Base-by-base conservation (phyloP, 2,113 vertebrate species). In the Pelodiscus sinensis region DNA sequence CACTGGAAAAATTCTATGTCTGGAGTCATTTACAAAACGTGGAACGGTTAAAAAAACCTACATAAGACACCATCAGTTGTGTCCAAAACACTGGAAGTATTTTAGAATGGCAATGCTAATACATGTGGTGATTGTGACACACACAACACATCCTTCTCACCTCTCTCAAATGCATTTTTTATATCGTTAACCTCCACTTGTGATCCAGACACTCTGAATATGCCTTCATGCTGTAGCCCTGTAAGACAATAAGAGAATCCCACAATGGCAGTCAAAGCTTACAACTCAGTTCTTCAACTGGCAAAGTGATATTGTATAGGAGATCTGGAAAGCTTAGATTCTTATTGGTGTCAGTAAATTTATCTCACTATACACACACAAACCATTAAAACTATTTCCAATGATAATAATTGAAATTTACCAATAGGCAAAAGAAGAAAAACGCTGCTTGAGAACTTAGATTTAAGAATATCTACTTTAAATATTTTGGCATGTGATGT, bases 151-250 rank as follows among this genome's bases (percentile, higher is more conserved):
- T 62, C 35, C 16, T 29, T 71, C 98, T 97, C 88, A 99, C 99
- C 99, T 98, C 99, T 98, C 96, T 99, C 99, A 98, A 99, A 99
- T 3, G 99, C 99, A 35, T 99, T 99, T 97, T 99, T 99, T 86
- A 99, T 99, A 97, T 99, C 99, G 62, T 99, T 99, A 94, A 99
- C 99, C 94, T 99, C 99, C 83, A 99, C 99, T 89, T 99, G 99
- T 8, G 99, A 99, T 65, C 99, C 99, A 11, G 99, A 99, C 88
- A 99, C 99, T 89, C 99, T 97, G 98, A 99, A 99, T 95, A 99
- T 99, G 19, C 99, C 99, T 91, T 99, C 99, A 38, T 99, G 99
- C 95, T 99, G 99, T 87, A 99, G 95, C 92, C 99, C 99, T 99
- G 75, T 0, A 52, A 93, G 65, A 90, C 29, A 87, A 21, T 8